Evolutionary conservation across 2,797 vertebrate species (phyloP), one percentile per base, ranked within the genome.

Genomic region (Chiroxiphia lanceolata): DNA sequence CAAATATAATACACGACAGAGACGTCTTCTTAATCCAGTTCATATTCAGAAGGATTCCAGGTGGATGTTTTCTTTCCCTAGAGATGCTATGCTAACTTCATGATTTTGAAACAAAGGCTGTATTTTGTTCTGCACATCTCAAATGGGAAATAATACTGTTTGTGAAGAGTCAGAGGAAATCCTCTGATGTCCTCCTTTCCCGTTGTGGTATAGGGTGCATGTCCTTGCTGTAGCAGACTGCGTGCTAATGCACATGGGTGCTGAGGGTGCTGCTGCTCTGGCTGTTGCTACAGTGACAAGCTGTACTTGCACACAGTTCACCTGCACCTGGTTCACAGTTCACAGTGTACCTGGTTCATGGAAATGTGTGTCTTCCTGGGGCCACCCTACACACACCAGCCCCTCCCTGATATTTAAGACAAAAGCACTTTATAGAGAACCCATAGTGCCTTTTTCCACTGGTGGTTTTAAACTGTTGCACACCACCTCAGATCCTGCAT

Each of bases 161-260:
- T 53, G 53, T 54, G 45, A n/a, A 36, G 47, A 72, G 16, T 29
- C 44, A 16, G 63, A 87, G 45, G 8, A 74, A 75, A 42, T 26
- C 11, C 11, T 48, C 26, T 47, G 29, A 17, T 23, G 3, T 22
- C 25, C 18, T 70, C 13, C 23, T 77, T 4, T 31, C 15, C 26
- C 0, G 0, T 1, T 29, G 53, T 11, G n/a, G 20, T 54, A 29
- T 6, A 40, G 50, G 17, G 19, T 33, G 11, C 21, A 14, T 4
- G 11, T 15, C 7, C 44, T 51, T 44, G 36, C 60, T 9, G 4
- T 15, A 33, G 68, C 4, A 4, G 44, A 4, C 27, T 15, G 25
- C 4, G 5, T 40, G 47, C 51, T 47, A 4, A 26, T 40, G 44
- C 44, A 5, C 13, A 5, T 11, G 26, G 21, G 2, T 29, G 38